These are phyloP conservation scores for Eulemur macaco DNA, from an alignment of 2,113 vertebrate species.

Conservation along the genomic window DNA sequence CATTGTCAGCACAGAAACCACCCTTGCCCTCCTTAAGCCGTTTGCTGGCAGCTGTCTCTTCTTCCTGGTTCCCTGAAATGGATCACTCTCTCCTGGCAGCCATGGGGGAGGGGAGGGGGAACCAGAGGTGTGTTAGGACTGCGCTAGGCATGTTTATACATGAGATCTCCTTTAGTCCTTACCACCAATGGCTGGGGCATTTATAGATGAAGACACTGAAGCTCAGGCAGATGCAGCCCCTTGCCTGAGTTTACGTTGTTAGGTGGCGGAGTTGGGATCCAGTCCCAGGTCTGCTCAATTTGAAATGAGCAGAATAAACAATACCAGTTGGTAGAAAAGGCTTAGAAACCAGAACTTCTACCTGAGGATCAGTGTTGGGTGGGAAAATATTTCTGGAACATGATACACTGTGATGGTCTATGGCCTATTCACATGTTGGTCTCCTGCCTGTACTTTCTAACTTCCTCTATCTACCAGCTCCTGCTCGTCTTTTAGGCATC, in stretches of 20 bases:
- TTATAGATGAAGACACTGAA: not conserved
- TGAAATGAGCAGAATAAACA: not conserved
- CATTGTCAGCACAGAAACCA: not conserved
- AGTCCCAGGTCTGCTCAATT: not conserved
- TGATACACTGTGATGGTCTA: no score
- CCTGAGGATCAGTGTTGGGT: not conserved
- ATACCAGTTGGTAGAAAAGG: not conserved
- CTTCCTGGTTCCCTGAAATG: not conserved
- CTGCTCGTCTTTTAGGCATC: not conserved
- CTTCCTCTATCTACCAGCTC: not conserved
- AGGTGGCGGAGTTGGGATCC: not conserved
- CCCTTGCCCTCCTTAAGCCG: not conserved
- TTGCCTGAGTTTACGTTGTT: not conserved
- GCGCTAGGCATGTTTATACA: no score
- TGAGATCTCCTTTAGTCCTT: not conserved
- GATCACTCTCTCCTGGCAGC: not conserved
- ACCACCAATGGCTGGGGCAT: fast-evolving
- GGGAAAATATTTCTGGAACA: not conserved
- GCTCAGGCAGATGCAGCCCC: not conserved
- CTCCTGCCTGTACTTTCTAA: not conserved
- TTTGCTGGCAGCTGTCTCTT: not conserved
- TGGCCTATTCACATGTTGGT: not conserved
- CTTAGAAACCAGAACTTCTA: not conserved
- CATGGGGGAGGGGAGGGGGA: no score
- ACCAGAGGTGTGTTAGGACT: not conserved